These are phyloP conservation scores for Adela reaumurella DNA, from an alignment of 2,888 invertebrate species.

Conservation along the genomic window DNA sequence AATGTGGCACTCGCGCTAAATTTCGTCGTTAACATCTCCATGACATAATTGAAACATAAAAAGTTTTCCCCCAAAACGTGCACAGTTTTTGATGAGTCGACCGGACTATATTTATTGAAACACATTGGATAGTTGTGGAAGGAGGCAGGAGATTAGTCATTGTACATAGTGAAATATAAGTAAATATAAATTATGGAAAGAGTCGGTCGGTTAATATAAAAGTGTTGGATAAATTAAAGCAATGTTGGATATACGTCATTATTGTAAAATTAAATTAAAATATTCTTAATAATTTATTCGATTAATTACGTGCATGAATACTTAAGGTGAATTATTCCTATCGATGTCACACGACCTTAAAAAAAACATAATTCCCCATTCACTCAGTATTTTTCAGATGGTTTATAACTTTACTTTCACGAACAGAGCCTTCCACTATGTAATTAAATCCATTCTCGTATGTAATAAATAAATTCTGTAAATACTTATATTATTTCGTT, in stretches of 20 bases:
- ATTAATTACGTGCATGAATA: neutral
- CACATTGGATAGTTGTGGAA: too few relatives aligned
- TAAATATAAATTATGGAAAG: too few relatives aligned
- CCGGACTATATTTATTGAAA: too few relatives aligned
- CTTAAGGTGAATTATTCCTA: neutral
- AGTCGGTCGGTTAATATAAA: neutral
- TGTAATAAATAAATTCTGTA: neutral
- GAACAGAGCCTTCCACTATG: neutral
- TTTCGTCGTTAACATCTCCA: too few relatives aligned
- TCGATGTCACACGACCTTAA: neutral
- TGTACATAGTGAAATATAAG: too few relatives aligned
- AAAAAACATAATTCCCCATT: too few relatives aligned
- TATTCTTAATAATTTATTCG: neutral
- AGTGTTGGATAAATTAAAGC: neutral
- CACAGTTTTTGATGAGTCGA: too few relatives aligned
- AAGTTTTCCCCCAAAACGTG: too few relatives aligned
- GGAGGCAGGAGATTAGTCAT: too few relatives aligned
- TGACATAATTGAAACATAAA: too few relatives aligned
- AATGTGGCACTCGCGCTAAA: too few relatives aligned
- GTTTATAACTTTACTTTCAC: neutral
- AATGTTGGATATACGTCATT: neutral
- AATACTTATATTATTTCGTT: neutral
- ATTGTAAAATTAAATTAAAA: neutral
- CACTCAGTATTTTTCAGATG: neutral
- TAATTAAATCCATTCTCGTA: neutral